Evolutionary conservation across 2,797 vertebrate species (phyloP).

Genomic region (Hippoglossus hippoglossus): DNA sequence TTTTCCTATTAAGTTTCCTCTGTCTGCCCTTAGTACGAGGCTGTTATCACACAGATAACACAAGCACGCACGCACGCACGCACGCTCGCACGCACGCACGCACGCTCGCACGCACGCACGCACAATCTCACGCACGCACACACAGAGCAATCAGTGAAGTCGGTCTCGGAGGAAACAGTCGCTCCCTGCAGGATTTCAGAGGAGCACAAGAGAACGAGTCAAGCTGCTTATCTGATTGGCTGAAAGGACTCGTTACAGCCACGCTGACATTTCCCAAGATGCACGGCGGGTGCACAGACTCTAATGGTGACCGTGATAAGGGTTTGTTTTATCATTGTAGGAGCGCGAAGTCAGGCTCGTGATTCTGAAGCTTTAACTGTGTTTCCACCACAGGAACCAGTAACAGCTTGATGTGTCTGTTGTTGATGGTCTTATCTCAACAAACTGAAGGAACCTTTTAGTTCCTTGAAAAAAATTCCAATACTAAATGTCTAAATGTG

Average conservation of each 20-base stretch:
- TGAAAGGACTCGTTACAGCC: slow-evolving; percentile 12
- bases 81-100: neutral
- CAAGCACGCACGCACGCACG: neutral
- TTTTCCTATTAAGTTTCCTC: slow-evolving; percentile 45
- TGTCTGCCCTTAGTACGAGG: neutral
- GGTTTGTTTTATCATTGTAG: too few species aligned
- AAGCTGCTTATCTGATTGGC: slow-evolving; percentile 29
- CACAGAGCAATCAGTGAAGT: neutral
- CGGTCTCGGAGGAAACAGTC: neutral
- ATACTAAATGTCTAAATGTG: too few species aligned
- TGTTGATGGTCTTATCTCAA: too few species aligned
- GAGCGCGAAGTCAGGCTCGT: too few species aligned
- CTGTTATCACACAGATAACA: slow-evolving; percentile 43
- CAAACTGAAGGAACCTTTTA: too few species aligned
- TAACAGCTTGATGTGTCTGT: too few species aligned
- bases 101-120: neutral
- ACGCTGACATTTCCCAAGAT: slow-evolving; percentile 14
- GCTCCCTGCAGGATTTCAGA: slow-evolving; percentile 6
- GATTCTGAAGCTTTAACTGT: too few species aligned
- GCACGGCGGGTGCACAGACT: neutral
- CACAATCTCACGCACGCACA: neutral
- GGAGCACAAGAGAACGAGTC: slow-evolving; percentile 3
- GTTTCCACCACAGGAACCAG: too few species aligned
- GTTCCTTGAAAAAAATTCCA: too few species aligned
- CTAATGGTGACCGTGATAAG: too few species aligned